phyloP scores from a whole-genome alignment of 2,113 vertebrate species.

The Boleophthalmus pectinirostris region DNA sequence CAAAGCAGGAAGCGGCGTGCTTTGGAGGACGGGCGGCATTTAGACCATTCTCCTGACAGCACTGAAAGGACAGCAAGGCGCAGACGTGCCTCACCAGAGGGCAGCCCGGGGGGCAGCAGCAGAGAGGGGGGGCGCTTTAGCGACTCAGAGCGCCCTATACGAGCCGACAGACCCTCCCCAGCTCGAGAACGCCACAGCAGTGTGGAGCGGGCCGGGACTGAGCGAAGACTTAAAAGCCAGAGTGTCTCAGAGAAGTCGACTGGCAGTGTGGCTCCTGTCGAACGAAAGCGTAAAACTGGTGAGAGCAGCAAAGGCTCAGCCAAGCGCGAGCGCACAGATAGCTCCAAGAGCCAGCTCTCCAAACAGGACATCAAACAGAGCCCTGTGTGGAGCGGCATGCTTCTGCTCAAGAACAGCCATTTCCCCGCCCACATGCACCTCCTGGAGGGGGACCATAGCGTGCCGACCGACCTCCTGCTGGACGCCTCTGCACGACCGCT shows the following conservation, averaged over 20 bases:
- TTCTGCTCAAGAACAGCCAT: slow-evolving; percentile 97
- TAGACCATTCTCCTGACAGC: slow-evolving; percentile 92
- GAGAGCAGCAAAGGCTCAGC: slow-evolving; percentile 82
- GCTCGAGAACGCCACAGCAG: slow-evolving; percentile 82
- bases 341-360: slow-evolving; percentile 71
- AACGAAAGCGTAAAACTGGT: slow-evolving; percentile 85
- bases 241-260: slow-evolving; percentile 54
- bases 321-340: slow-evolving; percentile 84
- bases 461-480: slow-evolving; percentile 89
- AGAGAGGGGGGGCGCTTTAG: slow-evolving; percentile 89
- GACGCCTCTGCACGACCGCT: slow-evolving; percentile 90
- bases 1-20: slow-evolving; percentile 87
- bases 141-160: slow-evolving; percentile 86
- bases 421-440: slow-evolving; percentile 98
- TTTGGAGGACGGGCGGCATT: slow-evolving; percentile 86
- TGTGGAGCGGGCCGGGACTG: slow-evolving; percentile 81
- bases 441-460: slow-evolving; percentile 89
- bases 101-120: slow-evolving; percentile 89
- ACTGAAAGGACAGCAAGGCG: slow-evolving; percentile 88
- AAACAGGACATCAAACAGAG: slow-evolving; percentile 83
- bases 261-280: slow-evolving; percentile 44
- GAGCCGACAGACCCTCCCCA: slow-evolving; percentile 85
- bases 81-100: slow-evolving; percentile 87
- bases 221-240: slow-evolving; percentile 79
- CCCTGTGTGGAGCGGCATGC: slow-evolving; percentile 96